Evolutionary conservation across 2,797 vertebrate genomes (phyloP), one percentile per base, ranked within the genome.

Genomic region (Australoheros facetus): DNA sequence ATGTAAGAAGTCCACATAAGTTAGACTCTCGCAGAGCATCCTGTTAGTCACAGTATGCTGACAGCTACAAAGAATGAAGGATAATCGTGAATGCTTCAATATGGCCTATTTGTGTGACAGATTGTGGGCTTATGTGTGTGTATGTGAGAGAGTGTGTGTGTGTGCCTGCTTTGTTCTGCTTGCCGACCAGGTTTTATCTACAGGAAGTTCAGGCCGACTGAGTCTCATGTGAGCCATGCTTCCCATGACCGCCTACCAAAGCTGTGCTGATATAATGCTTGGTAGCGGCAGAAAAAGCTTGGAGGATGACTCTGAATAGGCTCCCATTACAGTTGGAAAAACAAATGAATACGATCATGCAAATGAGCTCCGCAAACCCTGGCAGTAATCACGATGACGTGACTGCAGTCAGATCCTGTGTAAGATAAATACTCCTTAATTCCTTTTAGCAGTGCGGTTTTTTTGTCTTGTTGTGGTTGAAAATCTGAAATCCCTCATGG

Each of bases 181-280:
- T 55, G 60, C 89, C n/a, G 78, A 82, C 76, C 85, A 88, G 89
- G 88, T 92, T 94, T 95, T 94, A 95, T 95, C 93, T 92, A 88
- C 94, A 95, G 94, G 93, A 95, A 95, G 93, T 94, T 94, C 92
- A 90, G 90, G 92, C 91, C 89, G 83, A 94, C 89, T 95, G 88
- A 89, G 83, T 87, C 88, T 94, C 92, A 95, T 89, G 91, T 93
- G 88, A 95, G 91, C 92, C 93, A 77, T 93, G 83, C 89, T 95
- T 95, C 92, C 94, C 91, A 85, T 91, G 89, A 89, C 91, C 73
- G 73, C 90, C 89, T 78, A 48, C 85, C 39, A 75, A 81, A 28
- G 79, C 83, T 23, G 72, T 4, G 72, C 84, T 84, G 90, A 90
- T 89, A 88, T 75, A 84, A 66, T 11, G 72, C 71, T 78, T 45